These are phyloP conservation scores for Macrostomum cliftonense DNA, from an alignment of 2,888 invertebrate species.

Conservation along the genomic window DNA sequence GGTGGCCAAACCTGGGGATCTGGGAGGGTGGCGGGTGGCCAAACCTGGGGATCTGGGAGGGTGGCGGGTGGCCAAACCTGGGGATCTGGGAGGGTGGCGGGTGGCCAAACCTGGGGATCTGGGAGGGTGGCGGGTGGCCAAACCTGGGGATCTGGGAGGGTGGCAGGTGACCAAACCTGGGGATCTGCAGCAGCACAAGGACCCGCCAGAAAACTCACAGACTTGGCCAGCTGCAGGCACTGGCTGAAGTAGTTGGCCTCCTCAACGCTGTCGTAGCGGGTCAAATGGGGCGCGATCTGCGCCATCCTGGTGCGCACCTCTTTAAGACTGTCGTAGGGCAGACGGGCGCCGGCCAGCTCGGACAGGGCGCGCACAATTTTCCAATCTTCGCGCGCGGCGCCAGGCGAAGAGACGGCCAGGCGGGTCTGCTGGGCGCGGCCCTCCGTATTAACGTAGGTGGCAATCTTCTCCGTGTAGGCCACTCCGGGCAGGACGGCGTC, in stretches of 20 bases:
- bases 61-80: no score
- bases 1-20: no score
- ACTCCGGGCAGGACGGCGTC: conserved; percentile 78
- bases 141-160: no score
- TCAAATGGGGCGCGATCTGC: conserved; percentile 70
- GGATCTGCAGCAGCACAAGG: no score
- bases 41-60: no score
- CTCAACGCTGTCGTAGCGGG: conserved; percentile 63
- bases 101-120: no score
- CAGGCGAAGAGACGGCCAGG: conserved; percentile 70
- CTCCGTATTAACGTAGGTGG: conserved; percentile 91
- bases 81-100: no score
- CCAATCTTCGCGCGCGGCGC: conserved; percentile 86
- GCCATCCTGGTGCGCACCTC: conserved; percentile 61
- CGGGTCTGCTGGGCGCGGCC: conserved; percentile 79
- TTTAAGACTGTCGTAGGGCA: conserved; percentile 69
- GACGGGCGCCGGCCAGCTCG: conserved; percentile 55
- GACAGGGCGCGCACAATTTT: conserved; percentile 88
- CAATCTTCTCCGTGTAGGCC: conserved; percentile 94
- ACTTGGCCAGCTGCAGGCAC: conserved; percentile 50
- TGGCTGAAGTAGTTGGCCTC: conserved; percentile 63
- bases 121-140: no score
- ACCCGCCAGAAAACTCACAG: no score
- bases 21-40: no score
- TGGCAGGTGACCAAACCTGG: no score